Base-by-base conservation (phyloP, 2,888 invertebrate species). In the Spialia ferax region DNA sequence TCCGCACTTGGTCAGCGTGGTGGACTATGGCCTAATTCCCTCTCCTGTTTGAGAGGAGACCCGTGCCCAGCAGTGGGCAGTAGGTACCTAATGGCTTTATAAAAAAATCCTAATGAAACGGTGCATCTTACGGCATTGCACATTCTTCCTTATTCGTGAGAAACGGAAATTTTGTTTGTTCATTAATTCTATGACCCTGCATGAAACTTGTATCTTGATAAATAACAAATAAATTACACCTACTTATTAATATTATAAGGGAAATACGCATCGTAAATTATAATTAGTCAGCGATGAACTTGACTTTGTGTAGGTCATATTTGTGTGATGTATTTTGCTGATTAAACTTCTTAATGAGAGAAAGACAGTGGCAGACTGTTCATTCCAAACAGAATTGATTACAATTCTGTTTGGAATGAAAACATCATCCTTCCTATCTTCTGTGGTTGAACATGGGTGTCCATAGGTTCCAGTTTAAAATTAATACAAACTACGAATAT, bases 81-180 rank as follows among this genome's bases (percentile, higher is more conserved):
- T n/a, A n/a, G n/a, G n/a, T n/a, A n/a, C n/a, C n/a, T n/a, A n/a
- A n/a, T n/a, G n/a, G n/a, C n/a, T n/a, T n/a, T n/a, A n/a, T n/a
- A n/a, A n/a, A n/a, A n/a, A n/a, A n/a, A n/a, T 29, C 29, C 38
- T 42, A 42, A 42, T 2, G 15, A 38, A 38, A 38, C 38, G n/a
- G 38, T 38, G n/a, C 38, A 38, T 38, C 2, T 11, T 32, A 32
- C 8, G 32, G 32, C 32, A 32, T 32, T 32, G 32, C 32, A 8
- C 10, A 35, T 10, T 10, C n/a, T 42, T 42, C 42, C 42, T 42
- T 15, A 42, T 42, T 42, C 42, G 15, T 42, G 42, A 42, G 42
- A 42, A 38, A 38, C 42, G 42, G 42, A 42, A 15, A 42, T 42
- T 42, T 42, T 5, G 42, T 15, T 42, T 42, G 42, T 42, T 42